Base-by-base conservation (phyloP, 2,797 vertebrate genomes). In the Galagoides demidoff region DNA sequence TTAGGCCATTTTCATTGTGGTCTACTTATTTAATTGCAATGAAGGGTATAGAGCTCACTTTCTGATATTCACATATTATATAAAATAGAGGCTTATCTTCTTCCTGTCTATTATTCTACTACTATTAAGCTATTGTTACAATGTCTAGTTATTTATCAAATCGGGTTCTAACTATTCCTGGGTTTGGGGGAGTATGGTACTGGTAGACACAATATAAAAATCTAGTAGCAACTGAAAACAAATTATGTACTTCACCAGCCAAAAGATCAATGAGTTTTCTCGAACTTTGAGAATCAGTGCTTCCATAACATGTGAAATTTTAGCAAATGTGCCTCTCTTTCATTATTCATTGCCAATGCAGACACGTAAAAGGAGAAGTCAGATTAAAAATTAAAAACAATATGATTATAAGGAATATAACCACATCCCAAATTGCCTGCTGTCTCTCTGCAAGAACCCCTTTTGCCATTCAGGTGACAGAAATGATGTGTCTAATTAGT, bases 81-180 rank as follows among this genome's bases (percentile, higher is more conserved):
- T 84, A 74, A 77, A 83, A 77, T 87, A 37, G 20, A 63, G 70
- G 27, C 23, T 86, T 22, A 8, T 59, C 78, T 76, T 61, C 43
- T 57, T 70, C n/a, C 45, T 74, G 11, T 49, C n/a, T 37, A 12
- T 63, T 22, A 4, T 61, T 52, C 76, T 77, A 20, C 76, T 77
- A 20, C 89, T 89, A 87, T 39, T 71, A 81, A 63, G 0, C 17
- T 74, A 29, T 16, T 64, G 7, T 7, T 64, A 43, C 5, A 71
- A n/a, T 27, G 86, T 52, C 37, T 85, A 37, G 7, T 77, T 95
- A 76, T 64, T 92, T 77, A 76, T 86, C 55, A 71, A 93, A 63
- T 83, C 17, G 77, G 34, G 34, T n/a, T 29, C 81, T 88, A 31
- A 23, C 49, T 79, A 22, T 13, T 49, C 13, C 49, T 49, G 49